Percentiles rank a stretch among this genome's conserved stretches.
Conservation (phyloP, 2,113 vertebrate genomes). For the Periophthalmus modestus region DNA sequence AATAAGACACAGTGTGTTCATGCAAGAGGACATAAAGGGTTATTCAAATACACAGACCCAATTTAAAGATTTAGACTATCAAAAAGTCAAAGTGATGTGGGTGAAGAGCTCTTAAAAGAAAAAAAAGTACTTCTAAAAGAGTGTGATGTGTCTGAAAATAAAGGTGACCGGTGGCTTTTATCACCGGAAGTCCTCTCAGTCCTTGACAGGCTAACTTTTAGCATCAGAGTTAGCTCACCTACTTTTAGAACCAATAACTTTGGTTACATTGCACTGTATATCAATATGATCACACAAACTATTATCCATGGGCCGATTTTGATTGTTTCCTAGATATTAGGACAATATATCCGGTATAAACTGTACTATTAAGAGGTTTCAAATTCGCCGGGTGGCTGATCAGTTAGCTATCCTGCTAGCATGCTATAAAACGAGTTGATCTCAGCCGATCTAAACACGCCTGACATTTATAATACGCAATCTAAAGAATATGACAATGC, state of each 20-base stretch:
- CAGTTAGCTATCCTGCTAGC: conserved; percentile 20
- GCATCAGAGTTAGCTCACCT: conserved; percentile 1
- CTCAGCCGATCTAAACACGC: neutral
- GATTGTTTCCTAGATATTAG: neutral
- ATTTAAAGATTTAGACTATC: neutral
- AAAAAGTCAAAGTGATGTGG: neutral
- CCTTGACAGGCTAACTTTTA: conserved; percentile 54
- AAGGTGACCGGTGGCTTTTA: neutral
- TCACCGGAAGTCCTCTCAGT: conserved; percentile 55
- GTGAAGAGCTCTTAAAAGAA: neutral
- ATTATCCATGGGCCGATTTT: rapidly evolving
- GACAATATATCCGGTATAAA: neutral
- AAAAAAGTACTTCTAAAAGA: too few relatives aligned
- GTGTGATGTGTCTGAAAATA: neutral
- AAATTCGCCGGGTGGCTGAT: neutral
- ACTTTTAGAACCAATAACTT: rapidly evolving
- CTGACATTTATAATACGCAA: neutral
- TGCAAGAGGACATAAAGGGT: neutral
- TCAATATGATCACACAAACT: rapidly evolving
- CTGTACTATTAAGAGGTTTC: neutral
- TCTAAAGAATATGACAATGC: too few relatives aligned
- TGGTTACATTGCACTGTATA: rapidly evolving
- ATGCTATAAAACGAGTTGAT: neutral
- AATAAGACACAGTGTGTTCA: too few relatives aligned
- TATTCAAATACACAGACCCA: neutral